Base-by-base conservation (phyloP, 2,888 invertebrate species). In the Epistrophe eligans region DNA sequence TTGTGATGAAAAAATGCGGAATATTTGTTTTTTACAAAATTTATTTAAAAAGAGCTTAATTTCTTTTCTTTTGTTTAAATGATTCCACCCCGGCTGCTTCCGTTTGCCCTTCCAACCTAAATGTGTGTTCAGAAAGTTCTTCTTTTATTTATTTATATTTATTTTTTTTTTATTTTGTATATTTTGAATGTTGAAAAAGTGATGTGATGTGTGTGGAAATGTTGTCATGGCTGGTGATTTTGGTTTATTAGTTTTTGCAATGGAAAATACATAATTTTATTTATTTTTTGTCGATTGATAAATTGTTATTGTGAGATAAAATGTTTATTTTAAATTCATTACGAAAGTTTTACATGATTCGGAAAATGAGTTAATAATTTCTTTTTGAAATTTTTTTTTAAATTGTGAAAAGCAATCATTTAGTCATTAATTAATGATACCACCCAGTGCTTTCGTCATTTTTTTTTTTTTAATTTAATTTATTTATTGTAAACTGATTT, bases 211-310 rank as follows among this genome's bases (percentile, higher is more conserved):
- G 17, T 52, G 64, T 67, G 50, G 67, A 67, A 70, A 52, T 70
- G 52, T 50, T 70, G 70, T 55, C 70, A 70, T 55, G 55, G 52
- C 11, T 38, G 11, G 15, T 70, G 70, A 55, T 24, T 70, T 70
- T 55, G 40, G 52, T 40, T 70, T 70, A 70, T 55, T 24, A 67
- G 19, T 40, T 66, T 52, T 52, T 50, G 50, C 48, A 48, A 17
- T 48, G 9, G 32, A 43, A 24, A 62, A 62, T 35, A 40, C 10
- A 0, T 48, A 8, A 1, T 17, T 45, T 4, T 11, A 15, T 55
- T 28, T n/a, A 4, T 9, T 52, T 55, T 28, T 55, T 52, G 24
- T 8, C 28, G 13, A 35, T 38, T 40, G 40, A 60, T 40, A 19
- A 60, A 40, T 15, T 6, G 24, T 17, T 38, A 8, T 48, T 17